These are phyloP conservation scores for Melanostigma gelatinosum DNA, from an alignment of 2,113 vertebrate genomes.

Conservation along the genomic window DNA sequence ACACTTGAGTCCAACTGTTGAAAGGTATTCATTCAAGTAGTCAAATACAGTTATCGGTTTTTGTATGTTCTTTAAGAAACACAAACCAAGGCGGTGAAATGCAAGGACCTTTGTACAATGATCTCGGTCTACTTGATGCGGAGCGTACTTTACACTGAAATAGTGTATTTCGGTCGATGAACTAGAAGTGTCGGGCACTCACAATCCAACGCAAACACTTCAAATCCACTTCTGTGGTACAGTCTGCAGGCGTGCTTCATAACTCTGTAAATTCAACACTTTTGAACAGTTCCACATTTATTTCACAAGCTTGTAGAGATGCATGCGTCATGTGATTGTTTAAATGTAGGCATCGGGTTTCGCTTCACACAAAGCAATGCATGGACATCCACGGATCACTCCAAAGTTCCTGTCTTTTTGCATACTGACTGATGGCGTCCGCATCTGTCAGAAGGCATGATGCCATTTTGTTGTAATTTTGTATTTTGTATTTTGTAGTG, in stretches of 20 bases:
- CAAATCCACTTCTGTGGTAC: background rate
- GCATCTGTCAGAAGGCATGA: conserved; percentile 32
- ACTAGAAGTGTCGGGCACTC: background rate
- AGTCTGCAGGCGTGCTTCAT: conserved; percentile 24
- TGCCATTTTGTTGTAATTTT: conserved; percentile 38
- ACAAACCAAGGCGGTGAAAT: background rate
- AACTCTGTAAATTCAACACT: conserved; percentile 43
- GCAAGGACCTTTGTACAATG: conserved; percentile 9
- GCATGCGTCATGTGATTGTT: conserved; percentile 62
- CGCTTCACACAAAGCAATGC: conserved; percentile 37
- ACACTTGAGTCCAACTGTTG: background rate
- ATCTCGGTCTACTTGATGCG: background rate
- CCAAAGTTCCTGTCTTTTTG: conserved; percentile 26
- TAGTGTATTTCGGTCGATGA: background rate
- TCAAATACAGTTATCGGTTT: background rate
- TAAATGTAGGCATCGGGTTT: conserved; percentile 28
- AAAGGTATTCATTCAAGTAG: background rate
- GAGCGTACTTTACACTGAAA: conserved; percentile 5
- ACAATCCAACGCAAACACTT: conserved; percentile 1
- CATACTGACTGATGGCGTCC: conserved; percentile 18
- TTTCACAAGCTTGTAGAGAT: conserved; percentile 42
- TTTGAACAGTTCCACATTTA: conserved; percentile 24
- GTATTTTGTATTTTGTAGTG: too few relatives aligned
- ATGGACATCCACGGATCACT: conserved; percentile 23
- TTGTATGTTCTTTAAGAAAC: conserved; percentile 19